Evolutionary conservation across 2,113 vertebrate species (phyloP).

Genomic region (Desmodus rotundus): DNA sequence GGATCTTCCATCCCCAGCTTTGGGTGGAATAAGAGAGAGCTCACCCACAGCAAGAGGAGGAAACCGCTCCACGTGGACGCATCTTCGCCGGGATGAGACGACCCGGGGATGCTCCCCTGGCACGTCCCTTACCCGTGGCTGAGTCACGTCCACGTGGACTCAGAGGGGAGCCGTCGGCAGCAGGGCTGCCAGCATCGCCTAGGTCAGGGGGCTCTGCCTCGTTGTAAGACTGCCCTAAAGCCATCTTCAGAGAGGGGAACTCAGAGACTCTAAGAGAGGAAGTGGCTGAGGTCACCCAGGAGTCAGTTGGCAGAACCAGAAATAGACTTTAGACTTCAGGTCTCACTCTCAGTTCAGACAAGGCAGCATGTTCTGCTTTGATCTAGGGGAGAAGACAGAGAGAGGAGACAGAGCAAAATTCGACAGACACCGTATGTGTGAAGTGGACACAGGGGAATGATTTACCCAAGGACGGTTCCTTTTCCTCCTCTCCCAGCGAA

Average conservation of each 20-base stretch:
- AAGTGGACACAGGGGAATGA: neutral
- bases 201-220: neutral
- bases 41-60: neutral
- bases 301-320: slow-evolving; percentile 74
- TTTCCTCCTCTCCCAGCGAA: neutral
- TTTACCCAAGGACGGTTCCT: neutral
- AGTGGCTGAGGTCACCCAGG: slow-evolving; percentile 69
- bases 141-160: neutral
- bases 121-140: neutral
- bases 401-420: too few species aligned
- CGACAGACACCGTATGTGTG: neutral
- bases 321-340: slow-evolving; percentile 68
- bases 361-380: slow-evolving; percentile 41
- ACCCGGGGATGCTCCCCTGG: neutral
- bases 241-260: slow-evolving; percentile 55
- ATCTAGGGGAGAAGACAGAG: neutral
- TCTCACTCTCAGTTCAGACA: slow-evolving; percentile 59
- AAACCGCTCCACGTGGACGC: fast-evolving
- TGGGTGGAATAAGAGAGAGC: neutral
- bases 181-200: neutral
- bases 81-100: neutral
- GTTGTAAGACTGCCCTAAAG: neutral
- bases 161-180: fast-evolving
- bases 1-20: neutral
- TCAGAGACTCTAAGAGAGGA: slow-evolving; percentile 60